Evolutionary conservation across 2,113 vertebrate genomes (phyloP), one percentile per base, ranked within the genome.

Genomic region (Chloropsis hardwickii): DNA sequence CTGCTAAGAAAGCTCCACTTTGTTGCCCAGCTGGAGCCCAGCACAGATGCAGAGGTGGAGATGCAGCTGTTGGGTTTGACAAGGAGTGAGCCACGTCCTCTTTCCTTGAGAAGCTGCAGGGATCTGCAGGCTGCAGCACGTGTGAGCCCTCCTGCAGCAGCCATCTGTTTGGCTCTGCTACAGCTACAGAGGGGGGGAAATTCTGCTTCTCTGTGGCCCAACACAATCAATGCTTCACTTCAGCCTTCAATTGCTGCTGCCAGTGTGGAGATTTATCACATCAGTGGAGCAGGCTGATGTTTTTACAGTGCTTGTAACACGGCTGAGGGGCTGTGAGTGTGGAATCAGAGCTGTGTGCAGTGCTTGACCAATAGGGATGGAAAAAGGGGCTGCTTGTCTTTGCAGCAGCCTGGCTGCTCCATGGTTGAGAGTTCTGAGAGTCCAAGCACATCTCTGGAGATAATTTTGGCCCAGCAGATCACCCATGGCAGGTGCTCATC

Each of bases 61-160:
- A 82, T 82, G 93, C 91, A 91, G 91, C 95, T 95, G 93, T 84
- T 91, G 54, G 4, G 6, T 96, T 67, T 93, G 96, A 81, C 78
- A 91, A 45, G 86, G 73, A 81, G 23, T 5, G 81, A 86, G 35
- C 83, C 69, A 39, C 4, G 20, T 92, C 92, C 6, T 3, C 37
- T 74, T 37, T 40, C 5, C 81, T 92, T 14, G 83, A 44, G 95
- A 50, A 81, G 47, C 94, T 76, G 86, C 84, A 90, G 91, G 86
- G 22, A 61, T 25, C 60, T 35, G 76, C 86, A 91, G 94, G 33
- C 53, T 24, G 51, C 72, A 85, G 87, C 92, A 67, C 18, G 9
- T 33, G 85, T 11, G 85, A 93, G 92, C 95, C 82, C 91, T 93
- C 90, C 94, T 60, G 91, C 88, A 65, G 67, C 91, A 91, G 85